Conservation (phyloP, 35 echinoderm and acorn worm genomes). For the Amphiura filiformis region DNA sequence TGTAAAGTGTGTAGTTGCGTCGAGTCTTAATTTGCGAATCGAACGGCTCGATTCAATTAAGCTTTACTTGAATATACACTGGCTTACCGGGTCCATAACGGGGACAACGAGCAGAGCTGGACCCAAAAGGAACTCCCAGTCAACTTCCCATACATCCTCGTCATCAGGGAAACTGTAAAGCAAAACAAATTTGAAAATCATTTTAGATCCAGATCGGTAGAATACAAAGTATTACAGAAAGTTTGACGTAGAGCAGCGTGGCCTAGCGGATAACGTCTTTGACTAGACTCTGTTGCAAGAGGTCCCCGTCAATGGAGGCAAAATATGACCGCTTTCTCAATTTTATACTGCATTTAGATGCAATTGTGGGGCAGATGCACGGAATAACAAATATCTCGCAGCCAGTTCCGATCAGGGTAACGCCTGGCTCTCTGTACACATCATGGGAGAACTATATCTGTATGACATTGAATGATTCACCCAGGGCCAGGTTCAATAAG, state of each 20-base stretch:
- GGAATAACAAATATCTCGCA: too few species aligned
- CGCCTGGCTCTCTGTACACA: too few species aligned
- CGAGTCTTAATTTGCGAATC: too few species aligned
- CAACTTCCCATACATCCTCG: slow-evolving; percentile 48
- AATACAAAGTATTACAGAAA: background rate
- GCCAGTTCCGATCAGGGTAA: too few species aligned
- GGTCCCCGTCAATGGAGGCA: background rate
- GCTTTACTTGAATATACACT: too few species aligned
- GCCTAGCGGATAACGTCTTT: background rate
- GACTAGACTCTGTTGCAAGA: background rate
- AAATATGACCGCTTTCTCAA: background rate
- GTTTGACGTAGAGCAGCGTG: background rate
- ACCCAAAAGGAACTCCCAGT: slow-evolving; percentile 81
- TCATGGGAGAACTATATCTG: too few species aligned
- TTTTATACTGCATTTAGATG: background rate
- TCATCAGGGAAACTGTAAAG: slow-evolving; percentile 70
- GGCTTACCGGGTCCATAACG: slow-evolving; percentile 75
- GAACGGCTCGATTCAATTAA: too few species aligned
- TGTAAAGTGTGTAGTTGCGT: too few species aligned
- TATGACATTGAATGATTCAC: too few species aligned
- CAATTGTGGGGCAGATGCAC: too few species aligned
- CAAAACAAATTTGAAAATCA: background rate
- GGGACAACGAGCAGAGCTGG: slow-evolving; percentile 69
- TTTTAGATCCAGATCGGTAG: background rate
- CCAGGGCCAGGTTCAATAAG: too few species aligned